Conservation (phyloP, 2,888 invertebrate species). For the Volucella inanis region DNA sequence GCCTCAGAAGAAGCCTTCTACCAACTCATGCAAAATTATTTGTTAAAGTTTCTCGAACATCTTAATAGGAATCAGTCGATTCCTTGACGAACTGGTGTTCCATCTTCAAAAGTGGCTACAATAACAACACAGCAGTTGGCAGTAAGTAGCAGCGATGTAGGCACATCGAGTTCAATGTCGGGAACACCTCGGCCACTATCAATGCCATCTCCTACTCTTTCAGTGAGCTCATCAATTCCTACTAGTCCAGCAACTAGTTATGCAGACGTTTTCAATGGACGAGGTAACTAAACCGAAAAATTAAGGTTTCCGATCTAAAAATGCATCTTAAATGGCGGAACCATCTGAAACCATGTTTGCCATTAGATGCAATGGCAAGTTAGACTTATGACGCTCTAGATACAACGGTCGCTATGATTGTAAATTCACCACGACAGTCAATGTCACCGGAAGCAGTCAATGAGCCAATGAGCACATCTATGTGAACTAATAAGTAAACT, state of each 20-base stretch:
- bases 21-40: conserved; percentile 93
- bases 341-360: conserved; percentile 89
- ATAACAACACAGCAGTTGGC: conserved; percentile 76
- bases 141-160: conserved; percentile 73
- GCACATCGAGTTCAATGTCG: conserved; percentile 78
- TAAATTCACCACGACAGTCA: conserved; percentile 78
- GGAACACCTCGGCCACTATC: conserved; percentile 81
- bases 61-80: conserved; percentile 93
- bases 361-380: conserved; percentile 81
- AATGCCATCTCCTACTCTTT: conserved; percentile 84
- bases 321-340: conserved; percentile 96
- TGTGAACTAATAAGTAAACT: conserved; percentile 81
- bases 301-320: conserved; percentile 97
- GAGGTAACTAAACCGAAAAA: conserved; percentile 91
- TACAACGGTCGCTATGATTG: conserved; percentile 78
- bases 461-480: conserved; percentile 82
- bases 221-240: conserved; percentile 83
- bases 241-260: conserved; percentile 82
- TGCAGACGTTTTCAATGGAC: conserved; percentile 78
- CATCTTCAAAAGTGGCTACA: conserved; percentile 76
- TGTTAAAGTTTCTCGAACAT: conserved; percentile 92
- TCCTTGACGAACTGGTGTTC: conserved; percentile 84
- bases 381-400: conserved; percentile 78
- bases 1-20: conserved; percentile 90
- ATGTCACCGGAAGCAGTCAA: conserved; percentile 76